phyloP scores from a whole-genome alignment of 2,888 invertebrate genomes.

The Eilema sororculum region DNA sequence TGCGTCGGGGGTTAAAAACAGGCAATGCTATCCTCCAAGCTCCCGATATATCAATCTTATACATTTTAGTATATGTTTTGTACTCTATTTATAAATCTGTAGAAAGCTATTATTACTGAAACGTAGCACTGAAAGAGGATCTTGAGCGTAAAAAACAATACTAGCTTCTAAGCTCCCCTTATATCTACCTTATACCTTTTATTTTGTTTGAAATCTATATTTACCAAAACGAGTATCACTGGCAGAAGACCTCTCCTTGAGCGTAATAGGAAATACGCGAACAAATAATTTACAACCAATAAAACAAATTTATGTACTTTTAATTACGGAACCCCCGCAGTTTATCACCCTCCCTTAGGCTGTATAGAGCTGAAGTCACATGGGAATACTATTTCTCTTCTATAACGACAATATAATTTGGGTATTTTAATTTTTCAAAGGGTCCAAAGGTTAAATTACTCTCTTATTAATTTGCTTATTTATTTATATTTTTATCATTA shows the following conservation, averaged over 20 bases:
- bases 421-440: neutral
- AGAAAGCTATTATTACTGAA: too few relatives aligned
- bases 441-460: neutral
- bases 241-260: neutral
- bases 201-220: neutral
- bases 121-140: too few relatives aligned
- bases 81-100: too few relatives aligned
- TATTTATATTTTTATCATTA: too few relatives aligned
- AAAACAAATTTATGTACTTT: slow-evolving; percentile 7
- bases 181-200: too few relatives aligned
- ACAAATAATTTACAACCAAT: neutral
- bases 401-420: neutral
- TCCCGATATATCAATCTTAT: too few relatives aligned
- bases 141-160: too few relatives aligned
- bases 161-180: too few relatives aligned
- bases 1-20: too few relatives aligned
- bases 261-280: neutral
- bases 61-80: too few relatives aligned
- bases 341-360: neutral
- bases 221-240: neutral
- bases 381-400: neutral
- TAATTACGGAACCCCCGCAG: neutral
- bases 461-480: too few relatives aligned
- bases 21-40: too few relatives aligned
- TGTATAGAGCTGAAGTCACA: neutral